These are phyloP conservation scores for Aquatica leii DNA, from an alignment of 2,888 invertebrate species.

Conservation along the genomic window DNA sequence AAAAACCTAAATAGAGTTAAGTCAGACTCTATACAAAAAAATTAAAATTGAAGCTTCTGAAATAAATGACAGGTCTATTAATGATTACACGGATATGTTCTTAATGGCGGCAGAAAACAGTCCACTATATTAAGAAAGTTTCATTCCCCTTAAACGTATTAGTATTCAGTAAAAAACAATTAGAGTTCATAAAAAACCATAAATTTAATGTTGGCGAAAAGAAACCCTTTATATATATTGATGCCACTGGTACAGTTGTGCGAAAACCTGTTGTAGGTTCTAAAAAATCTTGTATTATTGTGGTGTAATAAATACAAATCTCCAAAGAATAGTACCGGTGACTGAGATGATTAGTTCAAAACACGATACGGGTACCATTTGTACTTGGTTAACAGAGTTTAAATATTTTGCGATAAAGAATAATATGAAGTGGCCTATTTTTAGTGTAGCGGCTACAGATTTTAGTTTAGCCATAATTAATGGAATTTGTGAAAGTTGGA, in stretches of 20 bases:
- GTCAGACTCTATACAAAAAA: not conserved
- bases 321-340: not conserved
- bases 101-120: not conserved
- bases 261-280: not conserved
- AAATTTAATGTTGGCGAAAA: too few relatives aligned
- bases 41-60: not conserved
- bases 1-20: conserved; percentile 7
- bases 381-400: conserved; percentile 2
- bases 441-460: not conserved
- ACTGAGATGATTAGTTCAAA: not conserved
- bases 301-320: not conserved
- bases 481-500: not conserved
- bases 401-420: conserved; percentile 8
- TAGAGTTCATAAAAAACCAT: not conserved
- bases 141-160: not conserved
- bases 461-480: conserved; percentile 11
- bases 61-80: not conserved
- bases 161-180: conserved; percentile 2
- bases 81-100: not conserved
- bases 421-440: too few relatives aligned
- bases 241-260: not conserved
- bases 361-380: conserved; percentile 1
- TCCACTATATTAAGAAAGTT: too few relatives aligned
- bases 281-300: not conserved
- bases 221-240: not conserved